Percentiles rank a stretch among this genome's conserved stretches.
phyloP scores from a whole-genome alignment of 2,113 vertebrate species.

The Dicentrarchus labrax region DNA sequence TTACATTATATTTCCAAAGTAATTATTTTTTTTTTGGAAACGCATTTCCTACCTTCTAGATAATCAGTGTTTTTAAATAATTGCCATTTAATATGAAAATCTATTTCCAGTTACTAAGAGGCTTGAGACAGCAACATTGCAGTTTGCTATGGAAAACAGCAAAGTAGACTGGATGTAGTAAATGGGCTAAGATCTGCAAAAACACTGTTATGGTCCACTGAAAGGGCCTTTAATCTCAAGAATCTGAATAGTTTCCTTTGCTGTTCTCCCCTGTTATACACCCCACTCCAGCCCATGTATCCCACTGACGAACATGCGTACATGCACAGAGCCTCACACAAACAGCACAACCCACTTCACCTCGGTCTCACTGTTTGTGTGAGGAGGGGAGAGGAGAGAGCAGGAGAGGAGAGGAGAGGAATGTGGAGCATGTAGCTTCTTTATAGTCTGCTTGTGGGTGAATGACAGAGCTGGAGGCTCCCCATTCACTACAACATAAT shows the following conservation, averaged over 20 bases:
- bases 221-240: constrained; percentile 45
- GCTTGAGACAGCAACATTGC: constrained; percentile 14
- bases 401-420: constrained; percentile 55
- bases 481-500: constrained; percentile 72
- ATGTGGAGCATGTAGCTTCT: constrained; percentile 70
- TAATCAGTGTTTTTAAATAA: not conserved
- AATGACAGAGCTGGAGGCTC: constrained; percentile 70
- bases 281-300: constrained; percentile 60
- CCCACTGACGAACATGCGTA: constrained; percentile 44
- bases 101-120: no score
- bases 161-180: constrained; percentile 14
- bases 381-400: constrained; percentile 39
- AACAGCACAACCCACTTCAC: constrained; percentile 58
- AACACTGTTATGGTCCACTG: constrained; percentile 19
- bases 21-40: not conserved
- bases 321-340: constrained; percentile 56
- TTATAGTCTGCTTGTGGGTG: constrained; percentile 53
- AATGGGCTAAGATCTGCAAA: constrained; percentile 31
- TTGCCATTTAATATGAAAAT: no score
- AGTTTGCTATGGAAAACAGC: constrained; percentile 12
- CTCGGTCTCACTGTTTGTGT: constrained; percentile 54
- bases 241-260: constrained; percentile 50
- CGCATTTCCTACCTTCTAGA: not conserved
- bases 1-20: not conserved
- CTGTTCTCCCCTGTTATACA: constrained; percentile 42